Evolutionary conservation across 2,888 invertebrate species (phyloP).

Genomic region (Agrotis puta): DNA sequence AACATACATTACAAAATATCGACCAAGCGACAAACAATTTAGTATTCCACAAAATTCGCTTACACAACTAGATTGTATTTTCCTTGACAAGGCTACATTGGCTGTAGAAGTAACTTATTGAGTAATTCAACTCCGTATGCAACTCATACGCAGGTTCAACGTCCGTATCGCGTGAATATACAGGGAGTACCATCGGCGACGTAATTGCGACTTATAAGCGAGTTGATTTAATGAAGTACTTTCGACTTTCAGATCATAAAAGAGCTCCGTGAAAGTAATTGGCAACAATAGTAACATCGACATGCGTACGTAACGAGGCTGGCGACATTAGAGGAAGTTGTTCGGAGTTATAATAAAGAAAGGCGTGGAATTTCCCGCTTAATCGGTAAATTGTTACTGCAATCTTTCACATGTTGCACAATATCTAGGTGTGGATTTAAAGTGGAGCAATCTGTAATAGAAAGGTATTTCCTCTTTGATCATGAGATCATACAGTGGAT

Average conservation of each 20-base stretch:
- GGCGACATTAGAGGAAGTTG: slow-evolving; percentile 61
- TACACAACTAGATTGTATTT: slow-evolving; percentile 37
- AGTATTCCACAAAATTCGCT: slow-evolving; percentile 42
- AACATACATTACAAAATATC: slow-evolving; percentile 21
- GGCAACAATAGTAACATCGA: slow-evolving; percentile 64
- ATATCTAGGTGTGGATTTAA: slow-evolving; percentile 2
- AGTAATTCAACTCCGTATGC: slow-evolving; percentile 46
- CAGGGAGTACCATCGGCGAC: slow-evolving; percentile 64
- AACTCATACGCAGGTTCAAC: slow-evolving; percentile 64
- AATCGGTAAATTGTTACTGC: slow-evolving; percentile 9
- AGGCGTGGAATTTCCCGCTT: slow-evolving; percentile 28
- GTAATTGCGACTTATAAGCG: slow-evolving; percentile 74
- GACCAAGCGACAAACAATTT: slow-evolving; percentile 23
- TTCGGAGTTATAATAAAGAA: slow-evolving; percentile 37
- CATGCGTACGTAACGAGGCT: slow-evolving; percentile 46
- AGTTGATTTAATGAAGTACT: slow-evolving; percentile 82
- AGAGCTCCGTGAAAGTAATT: slow-evolving; percentile 82
- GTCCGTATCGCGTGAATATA: slow-evolving; percentile 72
- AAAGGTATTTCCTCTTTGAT: background rate
- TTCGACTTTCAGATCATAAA: slow-evolving; percentile 85
- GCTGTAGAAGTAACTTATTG: slow-evolving; percentile 38
- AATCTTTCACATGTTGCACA: slow-evolving; percentile 14
- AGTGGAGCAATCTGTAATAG: background rate
- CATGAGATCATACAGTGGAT: background rate
- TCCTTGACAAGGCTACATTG: slow-evolving; percentile 21